Percentiles rank a stretch among this genome's conserved stretches.
Evolutionary conservation across 2,797 vertebrate species (phyloP).

Genomic region (Odontamblyopus rebecca): DNA sequence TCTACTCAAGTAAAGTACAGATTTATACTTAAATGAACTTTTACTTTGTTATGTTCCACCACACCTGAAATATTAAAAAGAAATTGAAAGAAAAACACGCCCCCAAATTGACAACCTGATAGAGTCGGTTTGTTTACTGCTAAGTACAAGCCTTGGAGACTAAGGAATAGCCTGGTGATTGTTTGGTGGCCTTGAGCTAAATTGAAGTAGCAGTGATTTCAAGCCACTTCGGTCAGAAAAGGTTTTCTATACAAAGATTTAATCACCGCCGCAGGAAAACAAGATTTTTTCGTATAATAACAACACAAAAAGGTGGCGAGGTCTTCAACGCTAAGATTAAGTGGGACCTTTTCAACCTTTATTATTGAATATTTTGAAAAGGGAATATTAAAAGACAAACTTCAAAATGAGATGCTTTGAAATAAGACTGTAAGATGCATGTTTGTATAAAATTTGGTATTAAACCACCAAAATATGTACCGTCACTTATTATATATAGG

Average conservation of each 20-base stretch:
- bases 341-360: neutral
- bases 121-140: neutral
- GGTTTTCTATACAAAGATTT: constrained; percentile 15
- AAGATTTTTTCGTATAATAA: neutral
- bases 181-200: constrained; percentile 24
- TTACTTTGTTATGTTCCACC: no score
- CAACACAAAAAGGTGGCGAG: neutral
- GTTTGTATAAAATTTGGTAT: no score
- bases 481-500: no score
- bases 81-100: neutral
- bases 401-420: neutral
- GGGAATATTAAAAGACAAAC: neutral
- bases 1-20: no score
- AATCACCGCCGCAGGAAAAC: neutral
- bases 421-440: no score
- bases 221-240: neutral
- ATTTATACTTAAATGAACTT: no score
- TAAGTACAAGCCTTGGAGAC: constrained; percentile 5
- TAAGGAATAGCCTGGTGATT: constrained; percentile 19
- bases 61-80: constrained; percentile 1
- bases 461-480: no score
- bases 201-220: constrained; percentile 19
- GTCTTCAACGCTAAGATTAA: neutral
- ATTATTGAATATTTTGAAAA: no score
- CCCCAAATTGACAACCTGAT: constrained; percentile 15